Evolutionary conservation across 2,888 invertebrate genomes (phyloP), one percentile per base, ranked within the genome.

Genomic region (Dexiosoma caninum): DNA sequence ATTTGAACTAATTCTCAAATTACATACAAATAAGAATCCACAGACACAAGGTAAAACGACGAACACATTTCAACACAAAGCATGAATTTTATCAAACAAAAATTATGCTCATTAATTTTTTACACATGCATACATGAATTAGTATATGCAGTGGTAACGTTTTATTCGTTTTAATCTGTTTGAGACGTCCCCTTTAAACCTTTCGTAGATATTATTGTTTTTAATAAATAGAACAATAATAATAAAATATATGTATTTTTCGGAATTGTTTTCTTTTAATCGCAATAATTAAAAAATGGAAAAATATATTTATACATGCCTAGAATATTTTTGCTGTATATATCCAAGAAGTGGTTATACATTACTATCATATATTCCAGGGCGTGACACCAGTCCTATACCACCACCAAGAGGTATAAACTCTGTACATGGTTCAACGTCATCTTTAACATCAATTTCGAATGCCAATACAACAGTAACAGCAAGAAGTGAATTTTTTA

Each of bases 331-430:
- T 30, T 83, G 81, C 71, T 84, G 84, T 60, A 74, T 85, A 46
- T 83, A 83, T 64, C 82, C 84, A 46, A 76, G 42, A 57, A 81
- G 70, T 67, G 85, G 85, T 23, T 86, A 86, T 82, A 83, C 80
- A 64, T 27, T 64, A 30, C 82, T 85, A 16, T 53, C 71, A 32
- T 55, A 57, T 64, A 51, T 87, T 88, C 8, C 85, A 88, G 88
- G 85, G 30, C n/a, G 30, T 42, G 78, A 80, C 23, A 67, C 81
- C 30, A 83, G 74, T 74, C 82, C 84, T 5, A 21, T 82, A 44
- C 77, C 82, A 64, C 80, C 84, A 42, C 78, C 82, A 35, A 79
- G 83, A 60, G 78, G 81, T 44, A 69, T 82, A 32, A 71, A 77
- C 32, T 64, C 44, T 66, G 19, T 40, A 21, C 40, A 59, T 55